Evolutionary conservation across 2,888 invertebrate species (phyloP).

Genomic region (Hyposoter didymator): DNA sequence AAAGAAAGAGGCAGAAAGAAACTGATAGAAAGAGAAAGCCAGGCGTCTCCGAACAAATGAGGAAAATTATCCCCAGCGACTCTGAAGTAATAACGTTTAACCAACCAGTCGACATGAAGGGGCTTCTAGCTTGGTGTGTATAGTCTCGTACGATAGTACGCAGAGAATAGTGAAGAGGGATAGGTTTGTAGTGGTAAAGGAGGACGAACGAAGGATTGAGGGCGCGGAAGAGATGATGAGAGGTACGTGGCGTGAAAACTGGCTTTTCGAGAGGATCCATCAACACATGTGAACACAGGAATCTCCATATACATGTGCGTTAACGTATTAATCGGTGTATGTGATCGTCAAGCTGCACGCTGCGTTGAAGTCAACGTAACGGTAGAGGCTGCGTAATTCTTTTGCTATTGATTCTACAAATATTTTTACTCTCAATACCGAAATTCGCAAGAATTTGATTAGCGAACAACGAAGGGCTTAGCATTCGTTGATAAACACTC

Average conservation of each 20-base stretch:
- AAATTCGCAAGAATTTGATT: not conserved
- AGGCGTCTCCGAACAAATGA: conserved; percentile 76
- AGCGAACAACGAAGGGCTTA: not conserved
- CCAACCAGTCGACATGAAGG: conserved; percentile 66
- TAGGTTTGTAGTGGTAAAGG: conserved; percentile 4
- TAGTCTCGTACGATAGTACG: conserved; percentile 14
- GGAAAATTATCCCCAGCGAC: conserved; percentile 80
- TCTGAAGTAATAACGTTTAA: conserved; percentile 81
- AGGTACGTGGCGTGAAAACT: conserved; percentile 58
- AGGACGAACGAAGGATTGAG: conserved; percentile 29
- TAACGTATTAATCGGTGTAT: not conserved
- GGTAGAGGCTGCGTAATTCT: not conserved
- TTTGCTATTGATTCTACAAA: not conserved
- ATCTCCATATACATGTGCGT: not conserved
- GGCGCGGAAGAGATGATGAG: conserved; percentile 64
- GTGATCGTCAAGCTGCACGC: not conserved
- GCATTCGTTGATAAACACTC: not conserved
- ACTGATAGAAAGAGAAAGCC: conserved; percentile 50
- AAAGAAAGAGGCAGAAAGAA: conserved; percentile 8
- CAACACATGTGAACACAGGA: not conserved
- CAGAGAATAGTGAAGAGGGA: conserved; percentile 36
- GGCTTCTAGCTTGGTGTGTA: conserved; percentile 30
- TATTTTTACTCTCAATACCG: not conserved
- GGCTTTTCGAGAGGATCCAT: conserved; percentile 43
- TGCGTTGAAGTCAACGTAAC: not conserved